Evolutionary conservation across 2,888 invertebrate genomes (phyloP), one percentile per base, ranked within the genome.

Genomic region (Dusona sp.): DNA sequence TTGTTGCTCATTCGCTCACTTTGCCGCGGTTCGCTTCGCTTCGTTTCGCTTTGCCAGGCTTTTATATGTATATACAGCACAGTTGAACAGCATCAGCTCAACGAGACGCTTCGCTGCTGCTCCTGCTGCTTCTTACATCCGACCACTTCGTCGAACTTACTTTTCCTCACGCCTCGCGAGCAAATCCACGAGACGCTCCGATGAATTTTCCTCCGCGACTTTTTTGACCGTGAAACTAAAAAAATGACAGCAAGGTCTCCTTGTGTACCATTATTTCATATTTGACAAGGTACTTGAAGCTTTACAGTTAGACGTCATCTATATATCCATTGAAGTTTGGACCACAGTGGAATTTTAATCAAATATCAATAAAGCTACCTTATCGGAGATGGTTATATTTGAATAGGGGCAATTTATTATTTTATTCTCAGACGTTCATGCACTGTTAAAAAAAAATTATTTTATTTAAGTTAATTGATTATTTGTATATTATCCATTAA

Each of bases 21-120:
- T 91, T 89, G 89, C 88, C 87, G 90, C 89, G 90, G 89, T 89
- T 92, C 91, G 90, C 79, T 89, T 89, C 91, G 90, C 88, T 90
- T 91, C 91, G 90, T 89, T 89, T 91, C 91, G 91, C 88, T 89
- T 90, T 89, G 90, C 90, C 87, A 78, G 74, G 68, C 82, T 84
- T 57, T 86, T 80, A 80, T 80, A 61, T 61, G 29, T 25, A 61
- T 29, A 72, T 72, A 70, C 79, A 79, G 68, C 61, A 72, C 74
- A 75, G 72, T 54, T 54, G 79, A 82, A 68, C 84, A 84, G 79
- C 70, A 86, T 86, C 85, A 64, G 79, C 42, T 64, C 61, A 42
- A 64, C 79, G 83, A 83, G 75, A 83, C 79, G 83, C 79, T 86
- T 75, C 80, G 67, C 68, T 82, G 75, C 19, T 75, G 75, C 45